These are phyloP conservation scores for Cyclophora albipunctata DNA, from an alignment of 2,888 invertebrate species.

Conservation along the genomic window DNA sequence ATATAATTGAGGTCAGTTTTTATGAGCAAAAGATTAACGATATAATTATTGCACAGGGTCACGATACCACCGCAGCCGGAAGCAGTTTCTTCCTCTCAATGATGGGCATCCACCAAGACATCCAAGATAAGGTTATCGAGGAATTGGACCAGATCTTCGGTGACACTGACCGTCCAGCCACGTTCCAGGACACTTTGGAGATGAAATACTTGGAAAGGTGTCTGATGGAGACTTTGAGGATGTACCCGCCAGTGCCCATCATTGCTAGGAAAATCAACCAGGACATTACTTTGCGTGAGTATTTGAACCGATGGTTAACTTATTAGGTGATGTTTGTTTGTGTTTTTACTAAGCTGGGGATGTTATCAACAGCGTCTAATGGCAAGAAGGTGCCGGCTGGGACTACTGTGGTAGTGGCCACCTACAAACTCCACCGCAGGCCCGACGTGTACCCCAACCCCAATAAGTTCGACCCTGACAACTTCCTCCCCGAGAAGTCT, in stretches of 20 bases:
- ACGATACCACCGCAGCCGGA: constrained; percentile 88
- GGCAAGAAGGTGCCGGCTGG: constrained; percentile 81
- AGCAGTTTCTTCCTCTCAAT: constrained; percentile 87
- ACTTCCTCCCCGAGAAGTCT: constrained; percentile 87
- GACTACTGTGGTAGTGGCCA: constrained; percentile 80
- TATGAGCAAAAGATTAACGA: too few species aligned
- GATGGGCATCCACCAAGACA: constrained; percentile 83
- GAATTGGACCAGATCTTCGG: constrained; percentile 86
- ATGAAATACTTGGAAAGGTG: constrained; percentile 90
- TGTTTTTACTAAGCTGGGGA: not conserved
- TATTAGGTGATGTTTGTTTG: not conserved
- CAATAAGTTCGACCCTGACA: constrained; percentile 86
- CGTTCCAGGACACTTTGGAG: constrained; percentile 87
- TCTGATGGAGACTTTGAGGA: constrained; percentile 85
- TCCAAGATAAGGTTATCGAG: constrained; percentile 82
- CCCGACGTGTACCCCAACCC: constrained; percentile 85
- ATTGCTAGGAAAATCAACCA: constrained; percentile 84
- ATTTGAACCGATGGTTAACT: not conserved
- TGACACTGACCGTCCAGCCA: constrained; percentile 83
- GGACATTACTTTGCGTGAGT: constrained; percentile 81
- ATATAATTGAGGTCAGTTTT: not conserved
- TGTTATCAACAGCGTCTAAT: constrained; percentile 65
- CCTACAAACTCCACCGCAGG: constrained; percentile 81
- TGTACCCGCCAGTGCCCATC: constrained; percentile 87
- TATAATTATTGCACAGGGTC: constrained; percentile 67